These are phyloP conservation scores for Charanyca ferruginea DNA, from an alignment of 2,888 invertebrate genomes.

Conservation along the genomic window DNA sequence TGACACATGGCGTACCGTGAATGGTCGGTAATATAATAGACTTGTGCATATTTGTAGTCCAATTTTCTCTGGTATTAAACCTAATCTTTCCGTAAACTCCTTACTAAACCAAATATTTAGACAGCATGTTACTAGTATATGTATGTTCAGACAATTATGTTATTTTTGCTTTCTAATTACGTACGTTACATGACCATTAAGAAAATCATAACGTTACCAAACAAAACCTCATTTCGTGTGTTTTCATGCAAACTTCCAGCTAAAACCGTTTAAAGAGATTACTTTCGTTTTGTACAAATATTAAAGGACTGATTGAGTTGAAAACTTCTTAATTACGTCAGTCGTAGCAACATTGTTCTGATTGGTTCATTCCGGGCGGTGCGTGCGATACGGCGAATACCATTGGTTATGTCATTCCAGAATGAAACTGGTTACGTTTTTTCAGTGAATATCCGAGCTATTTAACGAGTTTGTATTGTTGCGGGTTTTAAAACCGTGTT, in stretches of 20 bases:
- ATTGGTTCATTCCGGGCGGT: constrained; percentile 57
- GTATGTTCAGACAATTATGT: background rate
- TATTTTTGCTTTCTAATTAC: background rate
- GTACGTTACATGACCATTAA: background rate
- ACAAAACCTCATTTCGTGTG: constrained; percentile 53
- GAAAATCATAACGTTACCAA: constrained; percentile 15
- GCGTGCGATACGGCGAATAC: constrained; percentile 52
- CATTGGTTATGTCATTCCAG: constrained; percentile 49
- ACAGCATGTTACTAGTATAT: too few species aligned
- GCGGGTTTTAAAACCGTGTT: constrained; percentile 1
- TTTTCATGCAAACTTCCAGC: constrained; percentile 62
- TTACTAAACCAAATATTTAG: background rate
- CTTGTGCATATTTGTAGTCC: too few species aligned
- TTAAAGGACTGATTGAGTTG: constrained; percentile 82
- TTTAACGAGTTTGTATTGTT: constrained; percentile 30
- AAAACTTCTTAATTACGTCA: constrained; percentile 79
- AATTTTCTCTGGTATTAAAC: background rate
- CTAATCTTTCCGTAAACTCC: background rate
- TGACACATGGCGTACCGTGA: too few species aligned
- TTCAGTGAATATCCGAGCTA: constrained; percentile 24
- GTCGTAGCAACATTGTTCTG: constrained; percentile 59
- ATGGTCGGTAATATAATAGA: too few species aligned
- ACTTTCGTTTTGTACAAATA: constrained; percentile 82
- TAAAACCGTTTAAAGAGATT: constrained; percentile 79
- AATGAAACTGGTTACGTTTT: constrained; percentile 31